phyloP scores from a whole-genome alignment of 2,797 vertebrate genomes.

The Podarcis siculus region DNA sequence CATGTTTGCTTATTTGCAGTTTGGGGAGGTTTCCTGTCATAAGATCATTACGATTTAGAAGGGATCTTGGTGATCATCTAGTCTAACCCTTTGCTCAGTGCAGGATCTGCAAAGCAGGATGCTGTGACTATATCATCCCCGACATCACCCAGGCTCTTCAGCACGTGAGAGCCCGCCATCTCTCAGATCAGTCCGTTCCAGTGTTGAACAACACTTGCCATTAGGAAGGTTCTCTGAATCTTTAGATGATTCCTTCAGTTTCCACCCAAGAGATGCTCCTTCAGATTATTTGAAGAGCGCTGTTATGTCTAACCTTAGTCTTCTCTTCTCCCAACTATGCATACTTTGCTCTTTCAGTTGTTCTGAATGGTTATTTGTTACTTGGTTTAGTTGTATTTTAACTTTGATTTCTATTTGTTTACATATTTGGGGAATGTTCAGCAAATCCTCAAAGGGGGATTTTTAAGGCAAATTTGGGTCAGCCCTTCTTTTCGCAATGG shows the following conservation, averaged over 20 bases:
- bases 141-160: background rate
- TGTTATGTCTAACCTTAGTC: background rate
- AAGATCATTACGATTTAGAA: background rate
- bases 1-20: background rate
- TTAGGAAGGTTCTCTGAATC: background rate
- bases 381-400: too few relatives aligned
- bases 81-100: background rate
- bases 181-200: background rate
- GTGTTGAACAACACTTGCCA: background rate
- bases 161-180: background rate
- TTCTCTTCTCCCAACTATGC: background rate
- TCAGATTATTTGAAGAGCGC: background rate
- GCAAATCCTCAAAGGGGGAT: too few relatives aligned
- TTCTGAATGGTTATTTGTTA: too few relatives aligned
- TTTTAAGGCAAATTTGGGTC: background rate
- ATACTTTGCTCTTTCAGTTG: too few relatives aligned
- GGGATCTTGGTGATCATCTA: background rate
- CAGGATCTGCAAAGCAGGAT: background rate
- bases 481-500: background rate
- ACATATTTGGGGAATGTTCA: background rate
- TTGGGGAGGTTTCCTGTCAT: too few relatives aligned
- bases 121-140: too few relatives aligned
- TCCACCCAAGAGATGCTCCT: background rate
- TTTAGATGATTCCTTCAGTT: background rate
- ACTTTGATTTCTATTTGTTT: too few relatives aligned